Percentiles rank a stretch among this genome's conserved stretches.
phyloP scores from a whole-genome alignment of 2,888 invertebrate genomes.

The Drosophila kambysellisi region DNA sequence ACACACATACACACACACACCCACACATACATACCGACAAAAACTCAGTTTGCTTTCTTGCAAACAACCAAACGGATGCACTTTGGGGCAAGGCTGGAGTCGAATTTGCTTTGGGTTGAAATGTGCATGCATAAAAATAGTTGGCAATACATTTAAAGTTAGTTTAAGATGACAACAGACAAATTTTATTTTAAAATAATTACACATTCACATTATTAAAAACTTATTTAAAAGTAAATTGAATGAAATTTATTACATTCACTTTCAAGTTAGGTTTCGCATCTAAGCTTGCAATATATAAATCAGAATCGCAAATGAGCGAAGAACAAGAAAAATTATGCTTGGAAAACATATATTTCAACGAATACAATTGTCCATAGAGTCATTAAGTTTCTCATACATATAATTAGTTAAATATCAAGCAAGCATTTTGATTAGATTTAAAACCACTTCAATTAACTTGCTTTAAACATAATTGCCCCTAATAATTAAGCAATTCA shows the following conservation, averaged over 20 bases:
- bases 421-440: neutral
- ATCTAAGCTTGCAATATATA: neutral
- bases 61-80: constrained; percentile 18
- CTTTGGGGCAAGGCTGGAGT: constrained; percentile 1
- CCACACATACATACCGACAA: neutral
- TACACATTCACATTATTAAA: neutral
- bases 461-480: neutral
- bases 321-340: neutral
- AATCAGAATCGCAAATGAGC: neutral
- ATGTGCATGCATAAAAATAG: neutral
- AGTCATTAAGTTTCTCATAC: neutral
- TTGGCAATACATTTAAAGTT: neutral
- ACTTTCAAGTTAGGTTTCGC: neutral
- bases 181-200: neutral
- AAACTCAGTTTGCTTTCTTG: constrained; percentile 11
- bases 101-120: neutral
- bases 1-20: neutral
- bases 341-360: neutral
- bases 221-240: neutral
- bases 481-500: neutral
- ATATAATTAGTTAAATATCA: neutral
- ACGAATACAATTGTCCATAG: neutral
- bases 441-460: neutral
- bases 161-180: neutral
- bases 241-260: neutral